Conservation (phyloP, 2,888 invertebrate species). For the Ophion costatus region DNA sequence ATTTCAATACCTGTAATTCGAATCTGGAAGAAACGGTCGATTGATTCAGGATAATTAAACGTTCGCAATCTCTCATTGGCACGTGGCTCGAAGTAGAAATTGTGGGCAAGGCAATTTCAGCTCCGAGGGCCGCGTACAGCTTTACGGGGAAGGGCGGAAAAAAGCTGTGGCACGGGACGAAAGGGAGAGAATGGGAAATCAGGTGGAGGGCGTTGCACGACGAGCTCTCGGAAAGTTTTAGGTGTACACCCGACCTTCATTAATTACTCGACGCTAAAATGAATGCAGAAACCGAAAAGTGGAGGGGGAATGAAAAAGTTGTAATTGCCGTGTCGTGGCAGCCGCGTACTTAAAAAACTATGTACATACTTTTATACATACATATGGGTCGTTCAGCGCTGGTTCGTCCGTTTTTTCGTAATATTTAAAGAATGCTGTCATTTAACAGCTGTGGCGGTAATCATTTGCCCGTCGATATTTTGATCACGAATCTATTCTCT, state of each 20-base stretch:
- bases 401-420: background rate
- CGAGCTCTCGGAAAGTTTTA: constrained; percentile 43
- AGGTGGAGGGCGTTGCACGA: constrained; percentile 22
- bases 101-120: constrained; percentile 37
- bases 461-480: background rate
- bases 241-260: constrained; percentile 58
- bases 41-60: background rate
- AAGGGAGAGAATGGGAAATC: constrained; percentile 30
- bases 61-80: constrained; percentile 8
- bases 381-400: constrained; percentile 25
- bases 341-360: constrained; percentile 23
- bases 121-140: background rate
- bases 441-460: background rate
- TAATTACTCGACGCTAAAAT: constrained; percentile 67
- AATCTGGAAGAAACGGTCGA: background rate
- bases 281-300: constrained; percentile 47
- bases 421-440: background rate
- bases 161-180: constrained; percentile 6
- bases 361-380: constrained; percentile 13
- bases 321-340: constrained; percentile 60
- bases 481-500: background rate
- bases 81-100: constrained; percentile 7
- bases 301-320: constrained; percentile 55
- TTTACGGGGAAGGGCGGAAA: background rate
- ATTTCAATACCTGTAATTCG: background rate